These are phyloP conservation scores for Dysdera silvatica DNA, from an alignment of 1,140 invertebrate species.

Conservation along the genomic window DNA sequence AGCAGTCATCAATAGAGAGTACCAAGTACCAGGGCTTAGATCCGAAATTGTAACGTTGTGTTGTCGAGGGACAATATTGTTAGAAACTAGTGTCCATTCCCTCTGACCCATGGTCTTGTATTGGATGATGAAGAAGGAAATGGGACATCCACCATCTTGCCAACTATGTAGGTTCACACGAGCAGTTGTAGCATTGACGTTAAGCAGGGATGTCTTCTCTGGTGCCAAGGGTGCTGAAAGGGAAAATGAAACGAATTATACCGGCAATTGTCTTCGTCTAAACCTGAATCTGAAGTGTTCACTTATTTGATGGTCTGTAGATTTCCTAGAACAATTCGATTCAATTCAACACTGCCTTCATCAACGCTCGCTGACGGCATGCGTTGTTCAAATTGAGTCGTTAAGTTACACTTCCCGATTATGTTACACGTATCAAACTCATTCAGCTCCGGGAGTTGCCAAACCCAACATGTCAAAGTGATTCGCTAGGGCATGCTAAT, in stretches of 20 bases:
- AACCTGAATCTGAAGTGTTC: no score
- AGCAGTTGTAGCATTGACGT: conserved; percentile 73
- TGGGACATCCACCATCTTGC: conserved; percentile 89
- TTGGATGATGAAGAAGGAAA: conserved; percentile 51
- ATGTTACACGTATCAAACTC: no score
- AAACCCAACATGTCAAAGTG: no score
- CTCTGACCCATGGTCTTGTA: conserved; percentile 31
- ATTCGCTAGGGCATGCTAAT: no score
- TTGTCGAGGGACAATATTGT: conserved; percentile 27
- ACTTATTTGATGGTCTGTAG: no score
- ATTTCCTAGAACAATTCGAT: no score
- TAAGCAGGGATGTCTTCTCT: conserved; percentile 31
- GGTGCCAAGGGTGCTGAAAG: conserved; percentile 34
- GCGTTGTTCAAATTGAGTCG: no score
- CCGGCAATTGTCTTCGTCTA: background rate
- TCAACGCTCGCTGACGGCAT: no score
- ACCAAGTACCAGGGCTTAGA: conserved; percentile 72
- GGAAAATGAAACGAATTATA: background rate
- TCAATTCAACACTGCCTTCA: no score
- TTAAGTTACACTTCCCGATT: no score
- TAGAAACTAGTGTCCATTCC: conserved; percentile 35
- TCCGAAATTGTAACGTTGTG: conserved; percentile 48
- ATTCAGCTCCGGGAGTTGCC: no score
- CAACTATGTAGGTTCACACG: conserved; percentile 83
- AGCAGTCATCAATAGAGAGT: conserved; percentile 75